phyloP scores from a whole-genome alignment of 2,797 vertebrate genomes.

The Philypnodon macrostomus region DNA sequence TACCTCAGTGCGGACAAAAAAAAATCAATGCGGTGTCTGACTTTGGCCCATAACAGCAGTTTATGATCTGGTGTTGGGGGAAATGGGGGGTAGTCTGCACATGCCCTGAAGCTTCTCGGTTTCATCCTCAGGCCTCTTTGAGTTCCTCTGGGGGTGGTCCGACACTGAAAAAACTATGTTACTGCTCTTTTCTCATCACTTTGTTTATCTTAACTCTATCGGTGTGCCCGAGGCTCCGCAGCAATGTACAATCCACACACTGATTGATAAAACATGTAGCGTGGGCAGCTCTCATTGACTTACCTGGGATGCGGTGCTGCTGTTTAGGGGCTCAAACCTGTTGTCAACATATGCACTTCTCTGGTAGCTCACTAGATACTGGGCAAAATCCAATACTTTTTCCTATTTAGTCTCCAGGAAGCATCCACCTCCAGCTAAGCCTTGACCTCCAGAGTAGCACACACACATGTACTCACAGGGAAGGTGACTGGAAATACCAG shows the following conservation, averaged over 20 bases:
- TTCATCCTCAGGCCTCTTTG: constrained; percentile 4
- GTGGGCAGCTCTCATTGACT: constrained; percentile 31
- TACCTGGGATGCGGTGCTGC: constrained; percentile 30
- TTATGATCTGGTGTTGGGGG: constrained; percentile 7
- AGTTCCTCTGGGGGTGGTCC: constrained; percentile 29
- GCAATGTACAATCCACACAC: constrained; percentile 24
- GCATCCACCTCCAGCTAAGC: constrained; percentile 1
- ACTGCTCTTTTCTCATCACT: constrained; percentile 19
- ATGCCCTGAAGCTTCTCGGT: constrained; percentile 21
- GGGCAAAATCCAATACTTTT: constrained; percentile 18
- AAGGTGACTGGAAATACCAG: constrained; percentile 2
- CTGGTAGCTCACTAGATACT: constrained; percentile 1
- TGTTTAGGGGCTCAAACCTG: constrained; percentile 21
- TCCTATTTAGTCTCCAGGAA: constrained; percentile 1
- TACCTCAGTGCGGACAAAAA: constrained; percentile 2
- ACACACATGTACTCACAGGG: neutral
- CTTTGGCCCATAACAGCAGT: constrained; percentile 20
- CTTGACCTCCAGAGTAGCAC: neutral
- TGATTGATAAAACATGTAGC: constrained; percentile 60
- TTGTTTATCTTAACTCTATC: constrained; percentile 39
- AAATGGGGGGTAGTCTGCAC: constrained; percentile 30
- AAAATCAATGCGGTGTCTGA: constrained; percentile 22
- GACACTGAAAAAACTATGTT: constrained; percentile 19
- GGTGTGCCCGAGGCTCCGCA: constrained; percentile 26
- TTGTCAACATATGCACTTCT: constrained; percentile 28